Conservation (phyloP, 2,888 invertebrate genomes). For the Villa cingulata region DNA sequence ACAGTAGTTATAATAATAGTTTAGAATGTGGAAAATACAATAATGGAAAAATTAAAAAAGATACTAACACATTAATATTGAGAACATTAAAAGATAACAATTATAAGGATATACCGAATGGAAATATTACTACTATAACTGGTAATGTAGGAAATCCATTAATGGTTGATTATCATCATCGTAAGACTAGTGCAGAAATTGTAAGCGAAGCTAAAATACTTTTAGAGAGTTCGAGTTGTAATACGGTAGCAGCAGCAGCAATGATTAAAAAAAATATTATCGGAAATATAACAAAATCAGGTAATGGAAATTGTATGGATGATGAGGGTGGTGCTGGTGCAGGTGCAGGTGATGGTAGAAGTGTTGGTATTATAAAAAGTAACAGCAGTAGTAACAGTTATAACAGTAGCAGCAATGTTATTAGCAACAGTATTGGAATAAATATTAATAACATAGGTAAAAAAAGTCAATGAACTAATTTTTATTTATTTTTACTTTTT, state of each 20-base stretch:
- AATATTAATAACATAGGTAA: not conserved
- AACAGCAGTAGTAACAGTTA: not conserved
- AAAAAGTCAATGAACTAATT: not conserved
- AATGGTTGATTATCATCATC: constrained; percentile 9
- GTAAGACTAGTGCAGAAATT: constrained; percentile 67
- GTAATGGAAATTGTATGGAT: not conserved
- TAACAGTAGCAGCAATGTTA: not conserved
- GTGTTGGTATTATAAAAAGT: not conserved
- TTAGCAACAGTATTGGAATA: too few relatives aligned
- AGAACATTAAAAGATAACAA: not conserved
- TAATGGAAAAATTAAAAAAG: too few relatives aligned
- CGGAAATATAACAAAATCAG: too few relatives aligned
- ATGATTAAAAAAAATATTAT: not conserved
- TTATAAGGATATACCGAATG: not conserved
- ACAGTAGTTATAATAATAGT: too few relatives aligned
- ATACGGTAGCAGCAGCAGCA: too few relatives aligned
- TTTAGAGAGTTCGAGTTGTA: too few relatives aligned
- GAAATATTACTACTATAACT: not conserved
- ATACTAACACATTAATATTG: not conserved
- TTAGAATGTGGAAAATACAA: too few relatives aligned
- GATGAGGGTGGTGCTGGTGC: constrained; percentile 1
- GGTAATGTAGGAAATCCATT: not conserved
- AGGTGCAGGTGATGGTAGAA: not conserved
- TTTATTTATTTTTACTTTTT: not conserved
- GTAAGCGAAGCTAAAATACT: constrained; percentile 64